Evolutionary conservation across 2,113 vertebrate genomes (phyloP), one percentile per base, ranked within the genome.

Genomic region (Xerus inauris): DNA sequence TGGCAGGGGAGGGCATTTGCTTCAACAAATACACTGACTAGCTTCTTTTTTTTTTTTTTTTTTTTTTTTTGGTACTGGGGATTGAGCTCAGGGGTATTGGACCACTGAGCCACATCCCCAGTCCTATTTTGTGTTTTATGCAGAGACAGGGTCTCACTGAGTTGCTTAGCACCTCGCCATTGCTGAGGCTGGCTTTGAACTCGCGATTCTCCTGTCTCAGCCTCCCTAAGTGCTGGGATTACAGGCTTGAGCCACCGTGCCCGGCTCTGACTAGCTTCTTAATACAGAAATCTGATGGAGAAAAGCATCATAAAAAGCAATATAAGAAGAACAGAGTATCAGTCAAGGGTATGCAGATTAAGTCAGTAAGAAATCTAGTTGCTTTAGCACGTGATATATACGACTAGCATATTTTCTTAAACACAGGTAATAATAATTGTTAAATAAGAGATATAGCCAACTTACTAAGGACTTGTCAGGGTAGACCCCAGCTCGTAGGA

Each of bases 401-500:
- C 28, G 90, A 75, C 20, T 84, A 59, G 35, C 75, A 8, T 5
- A 24, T 72, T 91, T 95, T 82, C 47, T 69, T 72, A 89, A 89
- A 38, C 3, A 71, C 2, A 10, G 38, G 83, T 71, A 87, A 54
- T 35, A 72, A 77, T 76, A n/a, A 65, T 65, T 89, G 67, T 42
- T 28, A 91, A 85, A 59, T 79, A 92, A 88, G 30, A 96, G 72
- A 97, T 69, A 79, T 59, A 79, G 96, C 73, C 40, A 93, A 99
- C 99, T 99, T 98, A 99, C 99, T 67, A 97, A 94, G 97, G 99
- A 99, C 98, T 99, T 99, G 97, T 99, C 99, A 38, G 99, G 99
- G 98, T 99, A 99, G 96, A 99, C 99, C 91, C 99, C 99, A 8
- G 99, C 99, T 96, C 99, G 99, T 0, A 99, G 99, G 71, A 99